These are phyloP conservation scores for Ophion costatus DNA, from an alignment of 2,888 invertebrate genomes.

Conservation along the genomic window DNA sequence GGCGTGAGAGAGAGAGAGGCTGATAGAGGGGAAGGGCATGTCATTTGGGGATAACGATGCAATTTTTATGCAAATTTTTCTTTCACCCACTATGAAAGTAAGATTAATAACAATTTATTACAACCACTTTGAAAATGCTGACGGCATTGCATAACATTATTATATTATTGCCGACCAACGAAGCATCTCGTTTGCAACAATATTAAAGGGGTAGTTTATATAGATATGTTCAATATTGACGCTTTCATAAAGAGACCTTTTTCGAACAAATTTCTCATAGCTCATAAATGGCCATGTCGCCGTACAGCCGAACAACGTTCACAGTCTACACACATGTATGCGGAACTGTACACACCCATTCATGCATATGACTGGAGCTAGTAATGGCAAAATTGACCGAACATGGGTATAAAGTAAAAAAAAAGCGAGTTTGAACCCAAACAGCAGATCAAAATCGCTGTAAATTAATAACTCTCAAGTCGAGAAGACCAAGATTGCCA, in stretches of 20 bases:
- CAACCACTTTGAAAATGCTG: not conserved
- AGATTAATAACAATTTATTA: not conserved
- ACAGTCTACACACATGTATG: not conserved
- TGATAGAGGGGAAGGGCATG: not conserved
- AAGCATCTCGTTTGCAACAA: not conserved
- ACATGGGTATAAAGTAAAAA: not conserved
- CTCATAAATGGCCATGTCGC: not conserved
- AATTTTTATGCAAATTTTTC: slow-evolving; percentile 68
- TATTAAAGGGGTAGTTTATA: not conserved
- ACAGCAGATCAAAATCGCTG: slow-evolving; percentile 27
- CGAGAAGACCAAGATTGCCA: slow-evolving; percentile 2
- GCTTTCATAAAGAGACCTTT: not conserved
- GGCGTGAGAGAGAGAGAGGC: not conserved
- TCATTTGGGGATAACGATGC: slow-evolving; percentile 52
- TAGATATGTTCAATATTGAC: not conserved
- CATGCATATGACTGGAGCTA: not conserved
- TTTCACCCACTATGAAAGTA: not conserved
- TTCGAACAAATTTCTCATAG: not conserved
- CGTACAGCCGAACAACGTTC: not conserved
- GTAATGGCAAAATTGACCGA: not conserved
- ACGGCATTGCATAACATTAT: not conserved
- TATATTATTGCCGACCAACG: not conserved
- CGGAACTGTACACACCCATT: not conserved
- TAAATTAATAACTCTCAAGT: slow-evolving; percentile 27
- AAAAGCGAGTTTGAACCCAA: slow-evolving; percentile 11